Evolutionary conservation across 2,888 invertebrate species (phyloP), one percentile per base, ranked within the genome.

Genomic region (Lampropteryx suffumata): DNA sequence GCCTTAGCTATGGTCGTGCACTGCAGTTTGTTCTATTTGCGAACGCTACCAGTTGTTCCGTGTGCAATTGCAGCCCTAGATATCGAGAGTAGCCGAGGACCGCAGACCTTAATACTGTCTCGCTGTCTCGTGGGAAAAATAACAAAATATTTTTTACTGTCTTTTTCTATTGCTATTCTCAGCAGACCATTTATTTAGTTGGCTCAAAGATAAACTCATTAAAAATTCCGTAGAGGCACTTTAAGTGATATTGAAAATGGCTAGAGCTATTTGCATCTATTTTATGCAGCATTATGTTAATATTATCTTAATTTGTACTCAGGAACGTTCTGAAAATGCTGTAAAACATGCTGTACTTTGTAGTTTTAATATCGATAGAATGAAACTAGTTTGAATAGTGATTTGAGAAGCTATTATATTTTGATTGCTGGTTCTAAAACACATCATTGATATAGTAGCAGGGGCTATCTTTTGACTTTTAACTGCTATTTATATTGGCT

Each of bases 31-130:
- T 81, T 76, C 71, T 71, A 79, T 81, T 79, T 83, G 76, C 78
- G 71, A 81, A 79, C 75, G 78, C 79, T 80, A 82, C 83, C 72
- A 77, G 76, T 78, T 73, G 76, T 76, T 78, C 69, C 73, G 72
- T 73, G 71, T 72, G 69, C 76, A 76, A 79, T 78, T 79, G 74
- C 61, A 69, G 72, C 69, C 74, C 72, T 67, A 77, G 69, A 75
- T 76, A 74, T 69, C 70, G 62, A 48, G 32, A 50, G 57, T 50
- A 64, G 62, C 65, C 61, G 62, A 69, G 62, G 56, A 56, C 60
- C 62, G 59, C 64, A 66, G 57, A 63, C 69, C 68, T 72, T 73
- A 71, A 73, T 76, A 67, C 65, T 64, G 64, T 54, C 51, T 58
- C 39, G 55, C 55, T 50, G 59, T 62, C 59, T 71, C 76, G 72